Percentiles rank a stretch among this genome's conserved stretches.
Evolutionary conservation across 2,797 vertebrate genomes (phyloP).

Genomic region (Chromis chromis): DNA sequence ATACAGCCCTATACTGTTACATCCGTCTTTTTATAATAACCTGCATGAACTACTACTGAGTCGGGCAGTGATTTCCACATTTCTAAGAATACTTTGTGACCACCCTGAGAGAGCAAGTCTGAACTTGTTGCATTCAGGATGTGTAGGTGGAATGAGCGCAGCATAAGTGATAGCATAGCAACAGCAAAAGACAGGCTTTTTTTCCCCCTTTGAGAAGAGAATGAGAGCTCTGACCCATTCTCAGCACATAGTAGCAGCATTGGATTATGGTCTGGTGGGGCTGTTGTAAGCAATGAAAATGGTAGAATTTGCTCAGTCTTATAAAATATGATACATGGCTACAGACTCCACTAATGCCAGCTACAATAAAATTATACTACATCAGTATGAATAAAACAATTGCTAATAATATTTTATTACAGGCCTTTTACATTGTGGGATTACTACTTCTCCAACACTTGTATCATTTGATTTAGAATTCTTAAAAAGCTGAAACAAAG

Average conservation of each 20-base stretch:
- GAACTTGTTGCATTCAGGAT: constrained; percentile 48
- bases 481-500: background rate
- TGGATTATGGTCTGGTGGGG: constrained; percentile 4
- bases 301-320: constrained; percentile 1
- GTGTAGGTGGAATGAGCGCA: constrained; percentile 48
- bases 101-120: constrained; percentile 22
- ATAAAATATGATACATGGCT: background rate
- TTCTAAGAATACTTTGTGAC: constrained; percentile 38
- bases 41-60: constrained; percentile 2
- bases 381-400: background rate
- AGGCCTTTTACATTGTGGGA: background rate
- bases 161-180: constrained; percentile 47
- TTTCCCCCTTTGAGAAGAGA: constrained; percentile 24
- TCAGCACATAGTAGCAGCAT: background rate
- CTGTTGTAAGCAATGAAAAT: constrained; percentile 20
- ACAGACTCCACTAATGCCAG: too few species aligned
- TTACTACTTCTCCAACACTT: background rate
- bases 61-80: constrained; percentile 30
- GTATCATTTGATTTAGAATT: background rate
- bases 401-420: background rate
- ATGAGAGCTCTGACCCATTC: constrained; percentile 20
- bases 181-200: constrained; percentile 20
- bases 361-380: background rate
- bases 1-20: background rate
- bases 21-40: background rate